Base-by-base conservation (phyloP, 2,888 invertebrate genomes). In the Colostygia pectinataria region DNA sequence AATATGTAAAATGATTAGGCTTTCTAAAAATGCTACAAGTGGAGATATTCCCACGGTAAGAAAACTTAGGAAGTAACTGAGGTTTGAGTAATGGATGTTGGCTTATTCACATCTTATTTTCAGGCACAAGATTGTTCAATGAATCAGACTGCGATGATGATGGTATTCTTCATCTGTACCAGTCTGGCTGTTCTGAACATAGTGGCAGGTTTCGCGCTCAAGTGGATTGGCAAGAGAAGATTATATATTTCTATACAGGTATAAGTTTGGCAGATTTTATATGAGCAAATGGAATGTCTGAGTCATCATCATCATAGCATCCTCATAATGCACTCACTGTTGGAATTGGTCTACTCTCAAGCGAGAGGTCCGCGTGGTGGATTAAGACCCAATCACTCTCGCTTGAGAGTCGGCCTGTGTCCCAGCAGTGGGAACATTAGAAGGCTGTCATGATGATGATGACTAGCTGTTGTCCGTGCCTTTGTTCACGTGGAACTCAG, bases 241-340 rank as follows among this genome's bases (percentile, higher is more conserved):
- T 76, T 77, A 68, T 81, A 78, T 71, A 90, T 77, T 68, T 72
- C 59, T 65, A 77, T 78, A 65, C 80, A 79, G 74, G 80, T 79
- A 57, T n/a, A n/a, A n/a, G n/a, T n/a, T n/a, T n/a, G n/a, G n/a
- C n/a, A n/a, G n/a, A n/a, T n/a, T n/a, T n/a, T n/a, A n/a, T n/a
- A n/a, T n/a, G n/a, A n/a, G n/a, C n/a, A n/a, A n/a, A n/a, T n/a
- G n/a, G n/a, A n/a, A n/a, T n/a, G n/a, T n/a, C n/a, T n/a, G n/a
- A n/a, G n/a, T n/a, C n/a, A n/a, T n/a, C n/a, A n/a, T n/a, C n/a
- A n/a, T n/a, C n/a, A n/a, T n/a, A n/a, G n/a, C n/a, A n/a, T n/a
- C n/a, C n/a, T n/a, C n/a, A n/a, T n/a, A n/a, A n/a, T n/a, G n/a
- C n/a, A n/a, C n/a, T n/a, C n/a, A n/a, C n/a, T n/a, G n/a, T n/a